Evolutionary conservation across 2,888 invertebrate genomes (phyloP), one percentile per base, ranked within the genome.

Genomic region (Meandrusa payeni): DNA sequence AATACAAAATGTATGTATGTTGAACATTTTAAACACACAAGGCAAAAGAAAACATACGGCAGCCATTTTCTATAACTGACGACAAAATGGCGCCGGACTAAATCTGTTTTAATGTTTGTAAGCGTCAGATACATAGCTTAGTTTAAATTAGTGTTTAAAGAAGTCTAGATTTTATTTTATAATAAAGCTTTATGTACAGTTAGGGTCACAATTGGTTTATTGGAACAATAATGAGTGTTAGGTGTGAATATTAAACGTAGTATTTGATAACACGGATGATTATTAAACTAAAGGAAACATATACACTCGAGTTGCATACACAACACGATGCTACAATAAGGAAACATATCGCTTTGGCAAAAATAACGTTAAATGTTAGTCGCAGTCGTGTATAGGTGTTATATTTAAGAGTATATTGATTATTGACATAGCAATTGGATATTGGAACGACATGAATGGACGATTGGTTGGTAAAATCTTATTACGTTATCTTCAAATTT

Each of bases 341-440:
- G 57, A 83, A 76, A 86, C 86, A 85, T 86, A 86, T 86, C 86
- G 86, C 86, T 86, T 83, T 76, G 72, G 75, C 77, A 77, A 76
- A 74, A 55, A 63, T 63, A 59, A 65, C 64, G 54, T 62, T 63
- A 54, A 52, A 54, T 63, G 58, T 49, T 47, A 37, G 64, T 64
- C 61, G 66, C 65, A 62, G 61, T 61, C 64, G 46, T 50, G 47
- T 66, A 50, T 65, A 64, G 63, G 66, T 69, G n/a, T n/a, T n/a
- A n/a, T 70, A 72, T 74, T 74, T 73, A 75, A 64, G 69, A 67
- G 55, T 56, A 45, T 55, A 47, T 56, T 11, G 7, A 15, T 22
- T 55, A 47, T 56, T 15, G 13, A 23, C 2, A 12, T 23, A 33
- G 12, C 12, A 22, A 33, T 33, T 33, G 13, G 22, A 33, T 24